Conservation (phyloP, 35 echinoderm and acorn worm genomes). For the Stichopus chloronotus region DNA sequence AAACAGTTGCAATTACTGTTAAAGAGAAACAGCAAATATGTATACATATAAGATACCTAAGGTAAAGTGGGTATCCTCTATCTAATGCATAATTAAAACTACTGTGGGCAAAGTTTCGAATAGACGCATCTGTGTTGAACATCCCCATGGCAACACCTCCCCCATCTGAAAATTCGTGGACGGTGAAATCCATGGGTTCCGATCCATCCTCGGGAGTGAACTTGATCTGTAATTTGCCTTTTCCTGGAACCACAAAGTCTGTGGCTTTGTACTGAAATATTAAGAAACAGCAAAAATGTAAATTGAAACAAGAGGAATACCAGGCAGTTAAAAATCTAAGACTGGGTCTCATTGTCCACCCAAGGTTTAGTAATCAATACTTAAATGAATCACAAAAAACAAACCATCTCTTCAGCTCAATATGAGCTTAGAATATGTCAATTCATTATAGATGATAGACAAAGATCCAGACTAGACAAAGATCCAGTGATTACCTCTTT, state of each 20-base stretch:
- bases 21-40: neutral
- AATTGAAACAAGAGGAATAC: neutral
- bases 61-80: constrained; percentile 83
- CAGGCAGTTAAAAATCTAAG: too few relatives aligned
- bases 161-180: constrained; percentile 88
- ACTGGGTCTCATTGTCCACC: too few relatives aligned
- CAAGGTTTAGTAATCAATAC: too few relatives aligned
- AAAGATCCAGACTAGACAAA: too few relatives aligned
- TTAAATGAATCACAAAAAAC: too few relatives aligned
- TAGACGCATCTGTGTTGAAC: constrained; percentile 98
- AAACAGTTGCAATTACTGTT: too few relatives aligned
- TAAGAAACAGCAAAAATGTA: neutral
- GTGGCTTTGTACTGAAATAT: constrained; percentile 90
- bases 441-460: too few relatives aligned
- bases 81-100: constrained; percentile 81
- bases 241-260: constrained; percentile 94
- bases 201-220: constrained; percentile 80
- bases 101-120: constrained; percentile 87
- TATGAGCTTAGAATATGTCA: too few relatives aligned
- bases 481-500: too few relatives aligned
- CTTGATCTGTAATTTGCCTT: constrained; percentile 85
- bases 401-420: too few relatives aligned
- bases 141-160: constrained; percentile 98
- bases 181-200: constrained; percentile 65
- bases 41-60: constrained; percentile 67